Conservation (phyloP, 2,113 vertebrate genomes). For the Bothrops jararaca region DNA sequence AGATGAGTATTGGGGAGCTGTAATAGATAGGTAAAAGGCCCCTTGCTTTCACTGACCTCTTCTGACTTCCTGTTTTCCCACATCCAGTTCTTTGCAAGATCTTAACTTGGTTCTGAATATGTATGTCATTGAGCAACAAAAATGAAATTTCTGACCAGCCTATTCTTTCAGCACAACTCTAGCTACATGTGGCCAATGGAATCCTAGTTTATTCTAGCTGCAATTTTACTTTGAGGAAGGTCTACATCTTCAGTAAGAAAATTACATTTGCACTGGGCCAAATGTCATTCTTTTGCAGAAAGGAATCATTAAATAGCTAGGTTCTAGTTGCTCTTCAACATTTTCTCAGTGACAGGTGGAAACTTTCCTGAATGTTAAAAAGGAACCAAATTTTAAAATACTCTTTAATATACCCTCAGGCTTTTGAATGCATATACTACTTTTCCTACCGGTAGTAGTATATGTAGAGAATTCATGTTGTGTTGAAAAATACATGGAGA, state of each 20-base stretch:
- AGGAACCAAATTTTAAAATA: neutral
- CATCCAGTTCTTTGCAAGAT: neutral
- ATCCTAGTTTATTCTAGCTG: neutral
- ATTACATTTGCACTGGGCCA: neutral
- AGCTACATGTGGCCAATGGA: neutral
- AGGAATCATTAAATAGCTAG: neutral
- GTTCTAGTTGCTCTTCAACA: fast-evolving
- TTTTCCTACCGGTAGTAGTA: too few species aligned
- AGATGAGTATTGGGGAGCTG: neutral
- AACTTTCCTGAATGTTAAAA: neutral
- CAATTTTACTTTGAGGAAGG: fast-evolving
- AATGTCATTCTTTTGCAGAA: neutral
- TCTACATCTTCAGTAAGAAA: fast-evolving
- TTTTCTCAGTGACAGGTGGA: neutral
- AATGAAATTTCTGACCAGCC: neutral
- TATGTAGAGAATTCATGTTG: neutral
- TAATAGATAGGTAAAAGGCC: neutral
- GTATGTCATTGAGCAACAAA: neutral
- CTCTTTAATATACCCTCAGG: neutral
- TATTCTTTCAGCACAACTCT: neutral
- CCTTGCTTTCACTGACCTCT: neutral
- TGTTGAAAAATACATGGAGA: neutral
- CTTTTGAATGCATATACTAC: neutral
- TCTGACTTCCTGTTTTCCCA: neutral
- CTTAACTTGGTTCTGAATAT: neutral